Base-by-base conservation (phyloP, 2,113 vertebrate genomes). In the Rhadina sibilatrix region DNA sequence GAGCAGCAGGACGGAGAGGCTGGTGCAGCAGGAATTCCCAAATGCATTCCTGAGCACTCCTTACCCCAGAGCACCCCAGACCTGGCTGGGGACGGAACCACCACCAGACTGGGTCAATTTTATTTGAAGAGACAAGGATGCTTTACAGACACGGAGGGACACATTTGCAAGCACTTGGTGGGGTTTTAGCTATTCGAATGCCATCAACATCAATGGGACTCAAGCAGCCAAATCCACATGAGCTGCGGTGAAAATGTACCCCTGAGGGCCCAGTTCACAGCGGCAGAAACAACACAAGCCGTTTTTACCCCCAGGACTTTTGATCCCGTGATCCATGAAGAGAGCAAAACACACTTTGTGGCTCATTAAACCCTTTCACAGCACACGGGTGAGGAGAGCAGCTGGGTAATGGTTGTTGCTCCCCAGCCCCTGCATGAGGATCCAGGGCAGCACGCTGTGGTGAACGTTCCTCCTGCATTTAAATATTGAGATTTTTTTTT, bases 321-420 rank as follows among this genome's bases (percentile, higher is more conserved):
- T 46, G 25, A 59, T 90, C 27, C 76, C 0, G 0, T 90, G 71
- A 76, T 89, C 89, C 90, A 79, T 70, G 90, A 87, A 89, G 75
- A 76, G 61, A 94, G 86, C 37, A 93, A 95, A 96, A 74, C 74
- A 64, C 56, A 56, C 85, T 94, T 56, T 83, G 88, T 71, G 93
- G 88, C 60, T 93, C 90, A 89, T 96, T 89, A 92, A 93, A 78
- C 56, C 35, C 92, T 88, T 70, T 81, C 92, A 78, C 30, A 54
- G 78, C 28, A 6, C 38, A 70, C 5, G 24, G 77, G 37, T 3
- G 40, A 83, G 33, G 46, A 54, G 42, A 63, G 3, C 66, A 76
- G 38, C 54, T 80, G 82, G 57, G 50, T 69, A 30, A 61, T 59
- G 66, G 40, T 7, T 72, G 78, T 44, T 83, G n/a, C 33, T 79